These are phyloP conservation scores for Noturus placidus DNA, from an alignment of 2,113 vertebrate species.

Conservation along the genomic window DNA sequence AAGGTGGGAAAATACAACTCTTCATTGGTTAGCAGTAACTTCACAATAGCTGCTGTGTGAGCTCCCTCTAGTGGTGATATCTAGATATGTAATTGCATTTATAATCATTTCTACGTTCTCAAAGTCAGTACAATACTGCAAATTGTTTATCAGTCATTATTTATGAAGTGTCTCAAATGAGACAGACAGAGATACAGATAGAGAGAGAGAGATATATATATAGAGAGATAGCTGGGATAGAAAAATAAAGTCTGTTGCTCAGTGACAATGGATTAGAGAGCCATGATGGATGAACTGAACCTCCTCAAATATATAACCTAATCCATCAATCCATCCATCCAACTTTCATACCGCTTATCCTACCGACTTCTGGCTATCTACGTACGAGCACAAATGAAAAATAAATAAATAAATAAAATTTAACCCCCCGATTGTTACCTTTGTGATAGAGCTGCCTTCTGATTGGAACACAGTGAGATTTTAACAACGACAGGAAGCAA, in stretches of 20 bases:
- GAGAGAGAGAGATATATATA: too few relatives aligned
- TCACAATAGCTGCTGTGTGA: neutral
- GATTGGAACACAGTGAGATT: neutral
- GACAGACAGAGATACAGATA: neutral
- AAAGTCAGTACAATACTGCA: neutral
- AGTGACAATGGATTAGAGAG: neutral
- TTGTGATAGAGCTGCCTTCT: neutral
- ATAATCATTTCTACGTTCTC: neutral
- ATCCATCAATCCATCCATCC: too few relatives aligned
- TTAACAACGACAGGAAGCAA: neutral
- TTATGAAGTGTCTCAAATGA: neutral
- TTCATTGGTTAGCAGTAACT: constrained; percentile 18
- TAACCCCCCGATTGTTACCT: neutral
- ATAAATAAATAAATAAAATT: too few relatives aligned
- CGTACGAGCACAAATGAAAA: too few relatives aligned
- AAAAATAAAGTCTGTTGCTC: neutral
- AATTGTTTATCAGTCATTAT: neutral
- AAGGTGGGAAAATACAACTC: constrained; percentile 44
- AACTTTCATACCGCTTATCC: too few relatives aligned
- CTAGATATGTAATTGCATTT: neutral
- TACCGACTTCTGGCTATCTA: neutral
- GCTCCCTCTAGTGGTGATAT: constrained; percentile 2
- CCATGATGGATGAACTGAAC: neutral
- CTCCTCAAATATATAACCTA: neutral
- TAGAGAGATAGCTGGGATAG: neutral